Conservation (phyloP, 37 sponge, comb jelly and placozoan species). For the Hormiphora californensis region DNA sequence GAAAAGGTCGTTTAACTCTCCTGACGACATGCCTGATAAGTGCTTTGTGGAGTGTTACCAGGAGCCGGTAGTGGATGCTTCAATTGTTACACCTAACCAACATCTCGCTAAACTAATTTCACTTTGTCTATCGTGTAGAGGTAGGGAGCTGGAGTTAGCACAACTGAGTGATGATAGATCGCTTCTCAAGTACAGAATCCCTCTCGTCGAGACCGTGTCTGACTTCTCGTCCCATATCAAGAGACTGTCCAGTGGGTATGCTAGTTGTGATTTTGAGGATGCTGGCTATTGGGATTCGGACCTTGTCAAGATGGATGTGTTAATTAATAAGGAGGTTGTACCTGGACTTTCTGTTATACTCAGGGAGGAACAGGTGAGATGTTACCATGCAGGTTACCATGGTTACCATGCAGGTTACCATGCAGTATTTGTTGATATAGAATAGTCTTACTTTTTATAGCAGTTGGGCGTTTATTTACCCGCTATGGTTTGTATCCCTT, state of each 20-base stretch:
- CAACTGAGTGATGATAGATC: conserved; percentile 67
- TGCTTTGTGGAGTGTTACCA: conserved; percentile 39
- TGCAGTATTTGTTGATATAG: no score
- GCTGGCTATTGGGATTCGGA: conserved; percentile 68
- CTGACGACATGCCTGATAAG: conserved; percentile 56
- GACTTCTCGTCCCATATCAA: conserved; percentile 86
- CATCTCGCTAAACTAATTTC: conserved; percentile 68
- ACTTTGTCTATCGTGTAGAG: conserved; percentile 64
- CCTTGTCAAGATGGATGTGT: conserved; percentile 81
- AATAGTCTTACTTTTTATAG: no score
- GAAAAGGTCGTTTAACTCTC: neutral
- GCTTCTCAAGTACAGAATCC: conserved; percentile 72
- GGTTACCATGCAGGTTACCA: no score
- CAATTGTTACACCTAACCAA: conserved; percentile 69
- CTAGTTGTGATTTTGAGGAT: conserved; percentile 95
- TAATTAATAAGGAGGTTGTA: conserved; percentile 76
- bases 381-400: no score
- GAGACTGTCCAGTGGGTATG: conserved; percentile 81
- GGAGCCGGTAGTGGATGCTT: conserved; percentile 79
- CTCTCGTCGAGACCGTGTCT: conserved; percentile 75
- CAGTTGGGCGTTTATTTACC: no score
- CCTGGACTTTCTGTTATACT: conserved; percentile 80
- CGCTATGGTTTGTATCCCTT: no score
- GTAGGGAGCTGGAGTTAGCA: conserved; percentile 63
- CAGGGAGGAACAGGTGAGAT: conserved; percentile 56